Evolutionary conservation across 1,140 invertebrate genomes (phyloP), one percentile per base, ranked within the genome.

Genomic region (Lycorma delicatula): DNA sequence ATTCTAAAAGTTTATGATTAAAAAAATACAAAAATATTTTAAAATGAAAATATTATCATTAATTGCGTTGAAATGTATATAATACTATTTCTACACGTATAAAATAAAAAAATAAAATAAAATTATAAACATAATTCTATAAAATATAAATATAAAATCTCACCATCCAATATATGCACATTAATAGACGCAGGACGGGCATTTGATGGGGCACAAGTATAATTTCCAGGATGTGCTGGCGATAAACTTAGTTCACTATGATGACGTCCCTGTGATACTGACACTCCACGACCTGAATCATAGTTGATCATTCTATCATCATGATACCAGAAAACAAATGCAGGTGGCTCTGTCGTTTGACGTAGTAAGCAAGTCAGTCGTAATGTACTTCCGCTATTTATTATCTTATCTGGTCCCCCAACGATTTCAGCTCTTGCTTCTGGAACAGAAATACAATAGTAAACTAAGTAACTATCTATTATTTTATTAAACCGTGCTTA

Each of bases 251-350:
- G 72, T 52, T 77, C 79, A 44, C 81, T 78, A 12, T 71, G 72
- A 9, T 65, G 58, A 36, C 80, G 70, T 58, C 87, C 82, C 1
- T 84, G 84, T 36, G 83, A 88, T 12, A 89, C 89, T 66, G 89
- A 90, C 61, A 90, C 84, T 31, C 87, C 88, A 52, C 85, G 79
- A 75, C 87, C 86, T 53, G 81, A 76, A 71, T 92, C 89, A 70
- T 91, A 92, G 74, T 91, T 92, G 70, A 92, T 89, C 87, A 92
- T 91, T 55, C 87, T 77, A 64, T 85, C 84, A 68, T 91, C 87
- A 72, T 92, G 90, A 72, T 91, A 93, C 91, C 89, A 93, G 76
- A 91, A 92, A 34, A 93, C 81, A 67, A 85, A 93, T 9, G 84
- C 83, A 1, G 88, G 87, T 1, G 81, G 81, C 67, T 90, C 88